phyloP scores from a whole-genome alignment of 2,113 vertebrate genomes.

The Turdus rufiventris region DNA sequence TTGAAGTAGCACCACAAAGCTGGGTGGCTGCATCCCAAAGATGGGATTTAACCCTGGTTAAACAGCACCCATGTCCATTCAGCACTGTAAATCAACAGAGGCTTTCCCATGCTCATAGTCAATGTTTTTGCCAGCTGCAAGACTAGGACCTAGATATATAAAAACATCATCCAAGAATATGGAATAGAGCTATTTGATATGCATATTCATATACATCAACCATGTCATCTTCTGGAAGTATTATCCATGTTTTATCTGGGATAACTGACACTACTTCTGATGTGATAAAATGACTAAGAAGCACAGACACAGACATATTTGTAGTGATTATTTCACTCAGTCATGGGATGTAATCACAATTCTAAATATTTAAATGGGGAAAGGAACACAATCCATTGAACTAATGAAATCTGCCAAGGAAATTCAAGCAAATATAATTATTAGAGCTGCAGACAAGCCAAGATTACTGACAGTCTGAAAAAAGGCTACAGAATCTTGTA shows the following conservation, averaged over 20 bases:
- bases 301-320: neutral
- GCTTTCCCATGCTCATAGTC: neutral
- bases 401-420: slow-evolving; percentile 3
- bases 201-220: neutral
- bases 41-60: accelerated
- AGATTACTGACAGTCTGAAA: neutral
- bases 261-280: neutral
- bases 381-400: neutral
- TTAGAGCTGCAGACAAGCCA: slow-evolving; percentile 16
- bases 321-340: neutral
- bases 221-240: neutral
- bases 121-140: neutral
- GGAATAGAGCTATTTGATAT: neutral
- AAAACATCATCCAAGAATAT: neutral
- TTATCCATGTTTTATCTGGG: neutral
- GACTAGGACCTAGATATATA: neutral
- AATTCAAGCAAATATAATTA: slow-evolving; percentile 26
- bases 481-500: neutral
- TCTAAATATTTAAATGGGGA: neutral
- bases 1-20: neutral
- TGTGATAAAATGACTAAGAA: neutral
- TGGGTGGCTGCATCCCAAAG: neutral
- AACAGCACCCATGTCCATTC: neutral
- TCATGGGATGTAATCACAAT: neutral
- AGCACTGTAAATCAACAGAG: neutral